Evolutionary conservation across 2,888 invertebrate genomes (phyloP).

Genomic region (Cloeon dipterum): DNA sequence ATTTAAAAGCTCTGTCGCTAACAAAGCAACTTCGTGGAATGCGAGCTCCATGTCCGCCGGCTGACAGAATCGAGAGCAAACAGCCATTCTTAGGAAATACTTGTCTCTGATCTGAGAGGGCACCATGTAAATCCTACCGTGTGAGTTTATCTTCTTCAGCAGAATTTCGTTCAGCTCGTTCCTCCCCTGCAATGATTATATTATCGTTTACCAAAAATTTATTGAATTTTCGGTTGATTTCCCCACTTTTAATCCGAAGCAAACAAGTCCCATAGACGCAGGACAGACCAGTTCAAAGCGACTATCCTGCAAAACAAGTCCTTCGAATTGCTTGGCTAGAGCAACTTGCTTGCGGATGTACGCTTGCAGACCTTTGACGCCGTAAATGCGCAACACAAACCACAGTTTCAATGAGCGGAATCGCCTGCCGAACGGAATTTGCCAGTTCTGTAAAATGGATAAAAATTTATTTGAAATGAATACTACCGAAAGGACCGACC

Average conservation of each 20-base stretch:
- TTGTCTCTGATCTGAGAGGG: constrained; percentile 66
- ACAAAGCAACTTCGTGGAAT: constrained; percentile 50
- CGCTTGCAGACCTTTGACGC: constrained; percentile 66
- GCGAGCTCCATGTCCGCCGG: constrained; percentile 60
- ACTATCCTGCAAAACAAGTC: constrained; percentile 44
- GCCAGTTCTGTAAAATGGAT: constrained; percentile 70
- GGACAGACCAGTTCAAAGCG: constrained; percentile 78
- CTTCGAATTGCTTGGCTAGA: constrained; percentile 71
- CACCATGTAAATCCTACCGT: constrained; percentile 78
- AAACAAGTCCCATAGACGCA: constrained; percentile 85
- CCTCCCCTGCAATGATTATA: constrained; percentile 24
- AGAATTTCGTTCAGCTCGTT: constrained; percentile 66
- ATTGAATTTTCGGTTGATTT: too few relatives aligned
- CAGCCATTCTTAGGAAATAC: constrained; percentile 71
- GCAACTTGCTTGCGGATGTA: constrained; percentile 67
- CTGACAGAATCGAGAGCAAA: constrained; percentile 69
- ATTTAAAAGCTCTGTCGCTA: background rate
- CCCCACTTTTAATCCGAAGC: constrained; percentile 83
- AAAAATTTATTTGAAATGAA: too few relatives aligned
- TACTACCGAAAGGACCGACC: too few relatives aligned
- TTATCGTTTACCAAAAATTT: too few relatives aligned
- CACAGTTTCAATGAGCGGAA: constrained; percentile 85
- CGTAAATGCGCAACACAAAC: constrained; percentile 83
- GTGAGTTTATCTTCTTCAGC: constrained; percentile 63
- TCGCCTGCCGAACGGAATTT: constrained; percentile 80